Percentiles rank a stretch among this genome's conserved stretches.
Evolutionary conservation across 2,888 invertebrate genomes (phyloP).

Genomic region (Argynnis bischoffii): DNA sequence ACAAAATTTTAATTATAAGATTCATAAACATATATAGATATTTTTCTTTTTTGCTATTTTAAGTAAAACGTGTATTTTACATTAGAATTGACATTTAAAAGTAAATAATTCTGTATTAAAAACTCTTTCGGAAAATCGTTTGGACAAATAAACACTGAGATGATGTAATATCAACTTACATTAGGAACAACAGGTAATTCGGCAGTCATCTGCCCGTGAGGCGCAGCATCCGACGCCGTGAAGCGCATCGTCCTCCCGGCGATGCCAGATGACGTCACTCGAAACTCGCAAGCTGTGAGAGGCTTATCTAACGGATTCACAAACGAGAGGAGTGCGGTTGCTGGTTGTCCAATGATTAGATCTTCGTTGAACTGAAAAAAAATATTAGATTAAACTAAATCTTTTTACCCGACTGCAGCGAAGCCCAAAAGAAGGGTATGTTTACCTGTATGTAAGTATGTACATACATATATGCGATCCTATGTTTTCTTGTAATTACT

Average conservation of each 20-base stretch:
- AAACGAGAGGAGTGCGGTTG: constrained; percentile 83
- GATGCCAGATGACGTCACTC: constrained; percentile 87
- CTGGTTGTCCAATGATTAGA: constrained; percentile 79
- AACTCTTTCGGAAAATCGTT: too few species aligned
- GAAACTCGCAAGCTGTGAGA: constrained; percentile 86
- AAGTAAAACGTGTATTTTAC: too few species aligned
- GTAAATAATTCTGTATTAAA: too few species aligned
- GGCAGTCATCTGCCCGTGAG: constrained; percentile 78
- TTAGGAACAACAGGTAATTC: constrained; percentile 83
- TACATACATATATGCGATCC: too few species aligned
- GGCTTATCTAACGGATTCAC: constrained; percentile 85
- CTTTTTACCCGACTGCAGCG: too few species aligned
- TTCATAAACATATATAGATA: too few species aligned
- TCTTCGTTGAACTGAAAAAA: constrained; percentile 83
- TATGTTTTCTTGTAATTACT: too few species aligned
- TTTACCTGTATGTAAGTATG: too few species aligned
- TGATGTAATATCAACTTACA: constrained; percentile 52
- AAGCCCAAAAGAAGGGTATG: too few species aligned
- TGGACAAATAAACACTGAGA: background rate
- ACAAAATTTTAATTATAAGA: too few species aligned
- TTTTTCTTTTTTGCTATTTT: too few species aligned
- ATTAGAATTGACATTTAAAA: too few species aligned
- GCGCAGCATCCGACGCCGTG: constrained; percentile 79
- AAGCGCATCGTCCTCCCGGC: constrained; percentile 81
- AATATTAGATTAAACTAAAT: background rate